Base-by-base conservation (phyloP, 2,797 vertebrate species). In the Channa striata region DNA sequence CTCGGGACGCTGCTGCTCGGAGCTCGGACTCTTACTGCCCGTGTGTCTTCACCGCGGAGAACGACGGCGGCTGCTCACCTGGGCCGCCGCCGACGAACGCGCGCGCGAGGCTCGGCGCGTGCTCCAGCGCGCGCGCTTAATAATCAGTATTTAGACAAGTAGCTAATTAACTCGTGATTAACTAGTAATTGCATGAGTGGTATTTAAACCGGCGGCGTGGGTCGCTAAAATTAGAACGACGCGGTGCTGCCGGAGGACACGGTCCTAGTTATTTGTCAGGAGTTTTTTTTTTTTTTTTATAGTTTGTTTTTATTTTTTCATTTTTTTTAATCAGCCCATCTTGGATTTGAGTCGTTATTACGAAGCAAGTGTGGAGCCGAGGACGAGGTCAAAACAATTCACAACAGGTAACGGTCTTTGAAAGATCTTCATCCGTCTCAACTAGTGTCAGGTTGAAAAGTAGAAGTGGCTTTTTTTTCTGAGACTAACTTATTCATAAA, bases 351-450 rank as follows among this genome's bases (percentile, higher is more conserved):
- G 63, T 47, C 57, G 58, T 42, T 42, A 51, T 8, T 51, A 70
- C 72, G 69, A 78, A 79, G 79, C 79, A 59, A 91, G 87, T 78
- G 86, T 88, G 90, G 90, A 90, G 72, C 84, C 80, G 80, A 84
- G 69, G 86, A 81, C 82, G 77, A 84, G 80, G 77, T 77, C 86
- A 50, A 53, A 56, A 68, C 73, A 43, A 57, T 50, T 65, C 56
- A 16, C 78, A 51, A 72, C 77, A 87, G 90, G 89, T 91, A 68
- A 73, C 72, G 11, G 5, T 12, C 12, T 17, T 19, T 30, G 19
- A 21, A 33, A 13, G n/a, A 30, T 11, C 17, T 44, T n/a, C 10
- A 3, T 2, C 43, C 7, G 14, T 44, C 17, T 2, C n/a, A 44
- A n/a, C 17, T 19, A n/a, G 7, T 9, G n/a, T 17, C 43, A 17